Conservation (phyloP, 2,888 invertebrate species). For the Leuctra nigra region DNA sequence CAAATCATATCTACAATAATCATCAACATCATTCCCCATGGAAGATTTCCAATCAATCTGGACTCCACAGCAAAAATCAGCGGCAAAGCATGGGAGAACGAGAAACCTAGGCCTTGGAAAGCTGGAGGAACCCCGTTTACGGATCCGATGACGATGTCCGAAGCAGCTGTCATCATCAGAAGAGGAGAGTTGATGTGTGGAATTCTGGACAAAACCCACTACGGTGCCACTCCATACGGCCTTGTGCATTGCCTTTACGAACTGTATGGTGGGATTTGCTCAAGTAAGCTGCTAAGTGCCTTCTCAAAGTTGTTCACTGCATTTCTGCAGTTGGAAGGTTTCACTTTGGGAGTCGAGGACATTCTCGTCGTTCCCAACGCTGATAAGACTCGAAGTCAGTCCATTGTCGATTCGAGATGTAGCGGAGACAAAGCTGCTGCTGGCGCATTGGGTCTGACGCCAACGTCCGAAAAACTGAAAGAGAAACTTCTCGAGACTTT, state of each 20-base stretch:
- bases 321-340: conserved; percentile 85
- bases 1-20: conserved; percentile 82
- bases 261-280: conserved; percentile 84
- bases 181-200: conserved; percentile 85
- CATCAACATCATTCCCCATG: conserved; percentile 74
- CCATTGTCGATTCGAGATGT: conserved; percentile 57
- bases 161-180: conserved; percentile 84
- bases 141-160: conserved; percentile 63
- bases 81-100: conserved; percentile 55
- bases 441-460: conserved; percentile 60
- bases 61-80: conserved; percentile 65
- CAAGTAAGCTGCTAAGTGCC: conserved; percentile 75
- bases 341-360: conserved; percentile 92
- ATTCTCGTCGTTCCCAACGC: conserved; percentile 74
- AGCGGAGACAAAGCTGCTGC: conserved; percentile 58
- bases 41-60: conserved; percentile 59
- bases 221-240: conserved; percentile 91
- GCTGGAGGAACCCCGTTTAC: conserved; percentile 57
- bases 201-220: conserved; percentile 93
- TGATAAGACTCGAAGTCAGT: conserved; percentile 61
- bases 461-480: conserved; percentile 51
- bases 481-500: conserved; percentile 65
- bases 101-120: conserved; percentile 50
- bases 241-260: conserved; percentile 93
- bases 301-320: conserved; percentile 89